A percentile compares a stretch with the other conserved stretches of the same genome.
Conservation (phyloP, 2,113 vertebrate species). For the Theristicus caerulescens region DNA sequence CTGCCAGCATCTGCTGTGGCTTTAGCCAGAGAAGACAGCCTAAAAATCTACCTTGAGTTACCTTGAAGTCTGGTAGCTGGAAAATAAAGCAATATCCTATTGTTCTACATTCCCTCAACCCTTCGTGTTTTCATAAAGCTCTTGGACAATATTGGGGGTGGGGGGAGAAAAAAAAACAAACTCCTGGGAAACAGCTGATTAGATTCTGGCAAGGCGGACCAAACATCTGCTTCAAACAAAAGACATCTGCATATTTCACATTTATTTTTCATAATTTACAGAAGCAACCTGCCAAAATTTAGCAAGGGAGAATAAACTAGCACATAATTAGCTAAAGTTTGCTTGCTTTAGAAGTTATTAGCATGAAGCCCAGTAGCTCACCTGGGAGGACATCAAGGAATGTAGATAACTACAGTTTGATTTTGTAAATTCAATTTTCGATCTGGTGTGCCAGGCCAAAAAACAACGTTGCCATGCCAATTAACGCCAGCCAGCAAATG, state of each 20-base stretch:
- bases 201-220: slow-evolving; percentile 93
- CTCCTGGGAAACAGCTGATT: slow-evolving; percentile 89
- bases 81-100: slow-evolving; percentile 37
- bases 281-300: slow-evolving; percentile 95
- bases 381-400: slow-evolving; percentile 81
- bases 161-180: neutral
- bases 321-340: slow-evolving; percentile 97
- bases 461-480: slow-evolving; percentile 37
- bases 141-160: slow-evolving; percentile 76
- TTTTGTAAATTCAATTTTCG: slow-evolving; percentile 76
- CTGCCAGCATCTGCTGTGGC: neutral
- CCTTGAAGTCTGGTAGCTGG: neutral
- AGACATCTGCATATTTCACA: slow-evolving; percentile 99
- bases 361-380: slow-evolving; percentile 84
- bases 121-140: slow-evolving; percentile 81
- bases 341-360: slow-evolving; percentile 96
- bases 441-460: slow-evolving; percentile 49
- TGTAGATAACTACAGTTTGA: slow-evolving; percentile 71
- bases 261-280: slow-evolving; percentile 99
- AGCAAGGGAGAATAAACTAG: slow-evolving; percentile 86
- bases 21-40: neutral
- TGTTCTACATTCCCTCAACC: slow-evolving; percentile 62
- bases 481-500: slow-evolving; percentile 26
- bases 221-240: slow-evolving; percentile 99
- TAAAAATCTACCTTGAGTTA: neutral